A percentile compares a stretch with the other conserved stretches of the same genome.
Conservation (phyloP, 2,113 vertebrate genomes). For the Vicugna pacos region DNA sequence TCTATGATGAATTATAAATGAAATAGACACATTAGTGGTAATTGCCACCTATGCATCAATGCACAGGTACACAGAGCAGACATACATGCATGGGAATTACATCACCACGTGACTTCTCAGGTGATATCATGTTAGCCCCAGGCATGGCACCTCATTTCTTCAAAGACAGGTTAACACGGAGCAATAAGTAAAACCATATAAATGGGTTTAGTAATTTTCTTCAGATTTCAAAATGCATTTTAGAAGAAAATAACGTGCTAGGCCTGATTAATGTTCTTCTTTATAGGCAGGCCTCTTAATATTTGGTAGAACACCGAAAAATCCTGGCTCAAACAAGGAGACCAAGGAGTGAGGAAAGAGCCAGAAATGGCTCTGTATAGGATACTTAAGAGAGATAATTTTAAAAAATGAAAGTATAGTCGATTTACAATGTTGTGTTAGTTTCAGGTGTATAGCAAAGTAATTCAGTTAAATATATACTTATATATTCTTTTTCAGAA, state of each 20-base stretch:
- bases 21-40: neutral
- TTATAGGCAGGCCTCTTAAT: neutral
- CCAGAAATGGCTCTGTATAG: neutral
- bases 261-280: neutral
- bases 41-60: neutral
- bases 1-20: neutral
- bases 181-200: neutral
- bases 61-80: neutral
- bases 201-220: neutral
- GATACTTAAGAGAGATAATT: neutral
- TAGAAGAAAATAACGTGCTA: neutral
- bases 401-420: too few species aligned
- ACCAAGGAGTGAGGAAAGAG: neutral
- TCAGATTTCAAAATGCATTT: constrained; percentile 13
- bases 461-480: too few species aligned
- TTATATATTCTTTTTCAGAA: too few species aligned
- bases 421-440: too few species aligned
- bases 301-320: neutral
- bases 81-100: neutral
- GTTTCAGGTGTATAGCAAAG: too few species aligned
- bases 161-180: neutral
- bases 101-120: neutral
- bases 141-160: neutral
- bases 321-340: neutral
- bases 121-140: neutral